Evolutionary conservation across 2,888 invertebrate species (phyloP).

Genomic region (Rhyacophila evoluta): DNA sequence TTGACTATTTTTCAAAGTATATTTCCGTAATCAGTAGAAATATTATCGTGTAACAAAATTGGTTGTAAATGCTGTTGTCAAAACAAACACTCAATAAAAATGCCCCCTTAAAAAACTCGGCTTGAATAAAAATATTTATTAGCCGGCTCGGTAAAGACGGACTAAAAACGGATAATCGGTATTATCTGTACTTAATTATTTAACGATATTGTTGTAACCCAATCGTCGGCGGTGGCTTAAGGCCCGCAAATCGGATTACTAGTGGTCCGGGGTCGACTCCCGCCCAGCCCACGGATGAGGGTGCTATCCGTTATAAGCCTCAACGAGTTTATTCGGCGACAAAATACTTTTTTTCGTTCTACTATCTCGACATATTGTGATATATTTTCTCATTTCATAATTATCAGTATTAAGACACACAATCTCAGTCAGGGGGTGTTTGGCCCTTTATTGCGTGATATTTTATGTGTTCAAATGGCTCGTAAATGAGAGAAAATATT

Average conservation of each 20-base stretch:
- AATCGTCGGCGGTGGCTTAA: slow-evolving; percentile 12
- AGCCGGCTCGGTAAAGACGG: not conserved
- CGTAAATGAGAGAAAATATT: too few relatives aligned
- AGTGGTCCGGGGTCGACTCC: slow-evolving; percentile 1
- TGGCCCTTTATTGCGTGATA: too few relatives aligned
- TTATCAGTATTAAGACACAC: too few relatives aligned
- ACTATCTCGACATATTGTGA: not conserved
- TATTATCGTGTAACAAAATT: too few relatives aligned
- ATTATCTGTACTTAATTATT: slow-evolving; percentile 19
- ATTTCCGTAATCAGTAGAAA: too few relatives aligned
- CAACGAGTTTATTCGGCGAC: slow-evolving; percentile 1
- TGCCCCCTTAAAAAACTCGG: not conserved
- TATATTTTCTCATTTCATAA: not conserved
- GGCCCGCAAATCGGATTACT: slow-evolving; percentile 8
- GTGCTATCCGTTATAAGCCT: not conserved
- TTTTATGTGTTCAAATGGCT: too few relatives aligned
- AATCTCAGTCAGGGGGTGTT: too few relatives aligned
- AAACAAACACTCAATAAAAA: not conserved
- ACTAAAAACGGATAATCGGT: not conserved
- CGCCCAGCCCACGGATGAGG: not conserved
- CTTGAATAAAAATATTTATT: slow-evolving; percentile 18
- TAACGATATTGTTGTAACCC: slow-evolving; percentile 24
- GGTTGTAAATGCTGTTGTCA: not conserved
- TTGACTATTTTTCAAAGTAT: too few relatives aligned
- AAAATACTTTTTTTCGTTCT: not conserved